These are phyloP conservation scores for Artibeus jamaicensis DNA, from an alignment of 2,797 vertebrate species.

Conservation along the genomic window DNA sequence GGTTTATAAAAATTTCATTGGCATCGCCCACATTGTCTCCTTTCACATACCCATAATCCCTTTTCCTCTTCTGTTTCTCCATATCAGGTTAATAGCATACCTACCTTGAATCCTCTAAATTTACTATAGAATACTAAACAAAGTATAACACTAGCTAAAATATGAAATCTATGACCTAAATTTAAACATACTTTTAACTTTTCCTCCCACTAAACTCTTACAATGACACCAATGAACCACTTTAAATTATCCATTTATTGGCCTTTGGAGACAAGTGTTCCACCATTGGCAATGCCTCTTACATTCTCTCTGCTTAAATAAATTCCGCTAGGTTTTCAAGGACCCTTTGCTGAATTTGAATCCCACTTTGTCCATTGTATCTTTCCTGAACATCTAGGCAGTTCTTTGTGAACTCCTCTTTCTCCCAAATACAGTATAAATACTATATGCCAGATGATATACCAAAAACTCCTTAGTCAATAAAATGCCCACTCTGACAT, in stretches of 20 bases:
- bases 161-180: neutral
- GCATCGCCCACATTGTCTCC: neutral
- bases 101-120: neutral
- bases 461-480: neutral
- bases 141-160: neutral
- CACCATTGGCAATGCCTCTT: neutral
- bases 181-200: neutral
- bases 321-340: neutral
- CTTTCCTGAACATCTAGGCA: neutral
- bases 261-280: neutral
- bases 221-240: neutral
- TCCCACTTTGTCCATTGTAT: neutral
- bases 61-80: neutral
- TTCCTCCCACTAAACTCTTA: neutral
- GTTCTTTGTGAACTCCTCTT: neutral
- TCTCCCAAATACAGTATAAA: neutral
- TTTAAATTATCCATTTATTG: neutral
- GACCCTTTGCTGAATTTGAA: neutral
- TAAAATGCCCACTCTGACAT: neutral
- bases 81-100: neutral
- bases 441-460: neutral
- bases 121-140: neutral
- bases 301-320: neutral
- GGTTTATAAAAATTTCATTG: constrained; percentile 3
- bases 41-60: neutral